phyloP scores from a whole-genome alignment of 1,140 invertebrate genomes.

The Magallana gigas region DNA sequence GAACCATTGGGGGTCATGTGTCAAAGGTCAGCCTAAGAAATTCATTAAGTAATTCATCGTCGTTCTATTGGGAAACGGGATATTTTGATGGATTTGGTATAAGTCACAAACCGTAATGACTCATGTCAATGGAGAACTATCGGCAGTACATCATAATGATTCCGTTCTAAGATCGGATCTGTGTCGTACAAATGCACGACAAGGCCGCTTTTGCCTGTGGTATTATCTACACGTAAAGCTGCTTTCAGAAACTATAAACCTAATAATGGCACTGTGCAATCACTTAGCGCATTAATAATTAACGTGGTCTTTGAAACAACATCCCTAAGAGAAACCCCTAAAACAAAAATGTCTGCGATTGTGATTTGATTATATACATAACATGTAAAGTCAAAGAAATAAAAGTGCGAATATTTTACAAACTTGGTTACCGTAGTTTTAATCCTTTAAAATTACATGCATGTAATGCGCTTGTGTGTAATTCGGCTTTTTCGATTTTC shows the following conservation, averaged over 20 bases:
- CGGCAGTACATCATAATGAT: not conserved
- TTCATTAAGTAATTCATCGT: conserved; percentile 34
- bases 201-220: not conserved
- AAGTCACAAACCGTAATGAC: conserved; percentile 18
- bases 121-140: conserved; percentile 2
- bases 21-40: conserved; percentile 18
- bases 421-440: no score
- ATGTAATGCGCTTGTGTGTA: no score
- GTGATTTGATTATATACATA: not conserved
- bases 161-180: no score
- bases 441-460: no score
- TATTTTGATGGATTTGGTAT: conserved; percentile 34
- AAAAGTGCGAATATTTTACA: not conserved
- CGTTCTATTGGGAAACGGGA: conserved; percentile 13
- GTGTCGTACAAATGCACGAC: no score
- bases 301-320: not conserved
- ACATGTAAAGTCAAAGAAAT: not conserved
- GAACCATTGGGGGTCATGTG: not conserved
- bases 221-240: not conserved
- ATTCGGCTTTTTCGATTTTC: no score
- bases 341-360: not conserved
- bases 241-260: not conserved
- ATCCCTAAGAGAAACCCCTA: not conserved
- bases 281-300: conserved; percentile 26
- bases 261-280: not conserved